These are phyloP conservation scores for Xerus rutilus DNA, from an alignment of 2,797 vertebrate species.

Conservation along the genomic window DNA sequence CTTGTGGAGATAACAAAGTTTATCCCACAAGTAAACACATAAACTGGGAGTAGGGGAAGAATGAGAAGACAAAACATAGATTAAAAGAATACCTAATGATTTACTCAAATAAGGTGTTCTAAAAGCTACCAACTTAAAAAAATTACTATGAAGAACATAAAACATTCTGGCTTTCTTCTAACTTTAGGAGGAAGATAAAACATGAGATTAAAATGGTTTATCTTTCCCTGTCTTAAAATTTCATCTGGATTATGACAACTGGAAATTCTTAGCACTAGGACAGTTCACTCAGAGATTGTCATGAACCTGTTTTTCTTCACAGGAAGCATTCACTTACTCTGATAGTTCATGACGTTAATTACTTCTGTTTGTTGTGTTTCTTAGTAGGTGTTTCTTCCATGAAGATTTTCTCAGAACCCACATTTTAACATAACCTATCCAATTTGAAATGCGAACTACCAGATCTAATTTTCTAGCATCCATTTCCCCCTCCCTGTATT, in stretches of 20 bases:
- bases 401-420: neutral
- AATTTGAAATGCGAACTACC: conserved; percentile 45
- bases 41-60: neutral
- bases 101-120: neutral
- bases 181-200: neutral
- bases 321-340: neutral
- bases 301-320: neutral
- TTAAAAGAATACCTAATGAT: neutral
- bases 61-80: neutral
- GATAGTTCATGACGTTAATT: neutral
- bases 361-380: neutral
- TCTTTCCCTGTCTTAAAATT: conserved; percentile 4
- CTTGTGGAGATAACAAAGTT: neutral
- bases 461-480: conserved; percentile 36
- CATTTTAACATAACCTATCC: neutral
- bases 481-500: neutral
- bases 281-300: neutral
- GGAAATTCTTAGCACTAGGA: neutral
- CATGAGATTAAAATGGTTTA: neutral
- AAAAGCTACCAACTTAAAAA: neutral
- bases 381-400: neutral
- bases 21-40: neutral
- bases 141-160: neutral
- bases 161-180: neutral
- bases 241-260: neutral